Evolutionary conservation across 2,797 vertebrate genomes (phyloP), one percentile per base, ranked within the genome.

Genomic region (Xiphophorus birchmanni): DNA sequence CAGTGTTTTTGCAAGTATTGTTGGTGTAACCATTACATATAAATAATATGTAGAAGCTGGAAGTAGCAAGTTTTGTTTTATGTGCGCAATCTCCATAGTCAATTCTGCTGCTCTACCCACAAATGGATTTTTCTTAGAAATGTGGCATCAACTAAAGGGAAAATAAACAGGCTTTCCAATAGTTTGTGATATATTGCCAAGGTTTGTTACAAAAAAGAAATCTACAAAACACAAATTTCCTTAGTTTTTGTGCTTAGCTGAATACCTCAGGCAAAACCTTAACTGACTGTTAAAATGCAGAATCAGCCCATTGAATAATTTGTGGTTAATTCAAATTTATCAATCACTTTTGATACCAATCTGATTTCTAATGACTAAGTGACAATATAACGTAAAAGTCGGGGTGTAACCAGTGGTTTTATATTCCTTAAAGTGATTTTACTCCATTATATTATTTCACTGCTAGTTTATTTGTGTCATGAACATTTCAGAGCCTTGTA

Each of bases 381-480:
- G 23, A 35, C 17, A 12, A n/a, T 2, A 71, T 17, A 48, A 73
- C 48, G 21, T 2, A 29, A 1, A 44, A 75, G 23, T 9, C 2
- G 65, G 74, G 32, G 23, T 79, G 1, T 32, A 73, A 71, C 47
- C 21, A 72, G 32, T 73, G 35, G 12, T 26, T 13, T 23, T 3
- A 45, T n/a, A 15, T 32, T 17, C 5, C 8, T 72, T 21, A 45
- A 15, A 54, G 32, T 23, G 37, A 8, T 26, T 63, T 35, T 47
- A 75, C 77, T 73, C 7, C 56, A 37, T 58, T 44, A 44, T 60
- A 74, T 48, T 44, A 15, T 7, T 58, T 82, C 45, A 50, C 52
- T 44, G 29, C 23, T 60, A 1, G 10, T 13, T 56, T 11, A 0
- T 71, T n/a, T 67, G 52, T 48, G 37, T 56, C 32, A 29, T 54